Evolutionary conservation across 2,888 invertebrate genomes (phyloP), one percentile per base, ranked within the genome.

Genomic region (Drosophila imparisetae): DNA sequence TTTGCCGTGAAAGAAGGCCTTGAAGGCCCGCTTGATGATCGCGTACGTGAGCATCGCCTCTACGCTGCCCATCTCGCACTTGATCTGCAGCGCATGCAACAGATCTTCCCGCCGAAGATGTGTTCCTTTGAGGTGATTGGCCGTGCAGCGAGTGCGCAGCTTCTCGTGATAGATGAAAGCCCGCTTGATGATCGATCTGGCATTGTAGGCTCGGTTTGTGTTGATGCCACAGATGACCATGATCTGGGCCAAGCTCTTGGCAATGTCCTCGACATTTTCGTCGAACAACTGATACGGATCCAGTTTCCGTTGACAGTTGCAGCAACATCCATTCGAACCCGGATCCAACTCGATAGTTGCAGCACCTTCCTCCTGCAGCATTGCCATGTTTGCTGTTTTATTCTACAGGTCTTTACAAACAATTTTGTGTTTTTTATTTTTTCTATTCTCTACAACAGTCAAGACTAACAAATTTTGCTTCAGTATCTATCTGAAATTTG

Each of bases 1-100:
- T 42, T 89, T 91, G 36, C 86, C 89, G 29, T 90, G 91, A 24
- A 90, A 92, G 70, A 91, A 92, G 0, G 92, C 92, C 75, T 92
- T 92, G 50, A 92, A 89, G 10, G 92, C 91, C 1, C 90, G 81
- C 69, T 92, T 92, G 1, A 92, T 86, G 11, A 92, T 90, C 18
- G 84, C 67, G 59, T 92, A 92, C 0, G 91, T 78, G 11, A 92
- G 67, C 66, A 90, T 82, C 6, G 92, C 91, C 78, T 92, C 92
- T 5, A 90, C 75, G 5, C 81, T 80, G 48, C 85, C 89, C 92
- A 92, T 91, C 11, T 77, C 77, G 58, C 92, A 91, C 55, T 90
- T 92, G 15, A 89, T 70, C 0, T 90, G 80, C 64, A 92, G 64
- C 1, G 90, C 91, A 68, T 90, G 83, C 38, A 92, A 65, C 60